Evolutionary conservation across 2,888 invertebrate genomes (phyloP), one percentile per base, ranked within the genome.

Genomic region (Heliconius ethilla): DNA sequence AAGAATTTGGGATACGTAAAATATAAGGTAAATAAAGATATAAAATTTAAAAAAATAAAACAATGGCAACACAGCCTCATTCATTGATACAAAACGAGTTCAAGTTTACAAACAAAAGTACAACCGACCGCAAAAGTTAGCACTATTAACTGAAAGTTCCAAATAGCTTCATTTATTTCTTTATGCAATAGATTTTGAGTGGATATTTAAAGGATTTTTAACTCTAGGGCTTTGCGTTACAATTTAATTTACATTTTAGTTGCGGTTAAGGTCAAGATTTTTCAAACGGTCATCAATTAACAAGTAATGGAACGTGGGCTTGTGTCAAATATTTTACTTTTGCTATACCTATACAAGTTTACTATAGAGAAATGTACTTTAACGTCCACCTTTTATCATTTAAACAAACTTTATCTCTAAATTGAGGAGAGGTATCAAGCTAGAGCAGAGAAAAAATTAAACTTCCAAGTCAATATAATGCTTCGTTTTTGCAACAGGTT

Each of bases 41-140:
- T n/a, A n/a, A 1, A 6, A 59, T 10, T n/a, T n/a, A n/a, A 59
- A 63, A n/a, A 51, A 27, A 59, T 66, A 25, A 65, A 59, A 77
- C 66, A 72, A 66, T 77, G 45, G 65, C n/a, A 79, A 70, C 72
- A 72, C 15, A 87, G 85, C 85, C 84, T 82, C 84, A 83, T 87
- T 87, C 90, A 92, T 90, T 91, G 90, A 91, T 86, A 81, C 79
- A 84, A 83, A 93, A 87, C 83, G 88, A 91, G 92, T 92, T 91
- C 93, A 93, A 93, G 93, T 93, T 90, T 90, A 92, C 90, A 86
- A 88, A 85, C 86, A 84, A 82, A 85, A 80, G 88, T 90, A 90
- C 89, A 87, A 86, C 84, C 87, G 85, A 77, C 82, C 80, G 84
- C 88, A 88, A 84, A 87, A 86, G 81, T 81, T 83, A 84, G 83